Base-by-base conservation (phyloP, 2,797 vertebrate genomes). In the Benthosema pterotum region DNA sequence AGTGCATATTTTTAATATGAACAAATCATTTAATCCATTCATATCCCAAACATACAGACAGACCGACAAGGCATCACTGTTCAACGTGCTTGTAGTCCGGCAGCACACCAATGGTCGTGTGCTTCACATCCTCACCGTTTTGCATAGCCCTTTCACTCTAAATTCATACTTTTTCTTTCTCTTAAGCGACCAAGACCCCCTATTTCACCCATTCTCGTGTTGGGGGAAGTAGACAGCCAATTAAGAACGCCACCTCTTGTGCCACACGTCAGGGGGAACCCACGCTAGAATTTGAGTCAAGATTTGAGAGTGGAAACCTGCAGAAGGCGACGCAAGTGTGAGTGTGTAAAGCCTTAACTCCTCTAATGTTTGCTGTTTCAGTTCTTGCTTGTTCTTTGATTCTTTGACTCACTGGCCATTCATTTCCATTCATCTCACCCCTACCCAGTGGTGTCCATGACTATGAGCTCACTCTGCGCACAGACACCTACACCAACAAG, bases 261-360 rank as follows among this genome's bases (percentile, higher is more conserved):
- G 55, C 91, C 32, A 60, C 64, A 38, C 71, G 75, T 22, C 87
- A 87, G 7, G 88, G 92, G 48, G 82, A 94, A 59, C 69, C 84
- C 1, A 88, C 81, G 0, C 89, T 99, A n/a, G 84, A 93, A 61
- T 99, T 99, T 2, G 96, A 99, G 69, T 98, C 97, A 0, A 93
- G 95, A 55, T 99, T 98, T 54, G 96, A 99, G 86, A 96, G 97
- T 0, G 96, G 96, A 19, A 99, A 98, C 83, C 95, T 99, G 56
- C 96, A 96, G 74, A 95, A 94, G 77, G 97, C 93, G 0, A 62
- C 94, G 69, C 92, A 91, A 91, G 91, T 96, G 97, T 98, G 82
- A 95, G 96, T 94, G 45, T 61, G 6, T 50, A 12, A 17, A 53
- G 4, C 18, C 2, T 48, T 2, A 16, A 22, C 13, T 13, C 4